Conservation (phyloP, 2,888 invertebrate species). For the Brenthis hecate region DNA sequence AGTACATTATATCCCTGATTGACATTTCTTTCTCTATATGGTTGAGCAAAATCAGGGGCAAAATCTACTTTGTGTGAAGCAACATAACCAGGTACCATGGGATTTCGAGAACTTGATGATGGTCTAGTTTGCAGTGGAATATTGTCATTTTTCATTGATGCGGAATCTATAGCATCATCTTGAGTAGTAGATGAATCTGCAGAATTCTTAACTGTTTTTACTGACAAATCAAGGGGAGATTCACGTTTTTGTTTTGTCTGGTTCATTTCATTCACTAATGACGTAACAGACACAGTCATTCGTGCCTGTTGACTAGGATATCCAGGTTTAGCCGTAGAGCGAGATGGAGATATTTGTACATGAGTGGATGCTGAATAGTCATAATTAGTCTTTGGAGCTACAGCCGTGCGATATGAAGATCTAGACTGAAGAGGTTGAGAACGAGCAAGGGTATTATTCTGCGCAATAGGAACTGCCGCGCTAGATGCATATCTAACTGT, state of each 20-base stretch:
- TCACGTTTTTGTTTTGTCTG: conserved; percentile 84
- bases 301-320: conserved; percentile 71
- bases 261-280: conserved; percentile 75
- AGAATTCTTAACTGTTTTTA: conserved; percentile 93
- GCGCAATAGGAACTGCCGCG: conserved; percentile 57
- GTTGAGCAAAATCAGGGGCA: conserved; percentile 86
- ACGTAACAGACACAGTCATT: conserved; percentile 77
- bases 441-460: conserved; percentile 50
- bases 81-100: conserved; percentile 53
- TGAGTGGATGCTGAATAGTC: conserved; percentile 61
- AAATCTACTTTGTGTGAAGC: conserved; percentile 90
- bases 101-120: conserved; percentile 56
- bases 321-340: conserved; percentile 64
- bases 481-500: conserved; percentile 60
- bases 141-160: conserved; percentile 62
- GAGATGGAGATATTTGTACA: conserved; percentile 66
- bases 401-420: conserved; percentile 56
- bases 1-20: conserved; percentile 53
- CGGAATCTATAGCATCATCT: conserved; percentile 82
- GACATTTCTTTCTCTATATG: conserved; percentile 63
- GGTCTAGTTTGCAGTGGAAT: conserved; percentile 60
- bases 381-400: conserved; percentile 63
- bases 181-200: conserved; percentile 94
- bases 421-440: conserved; percentile 51
- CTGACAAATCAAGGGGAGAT: conserved; percentile 93